Percentiles rank a stretch among this genome's conserved stretches.
Evolutionary conservation across 2,797 vertebrate species (phyloP).

Genomic region (Melanogrammus aeglefinus): DNA sequence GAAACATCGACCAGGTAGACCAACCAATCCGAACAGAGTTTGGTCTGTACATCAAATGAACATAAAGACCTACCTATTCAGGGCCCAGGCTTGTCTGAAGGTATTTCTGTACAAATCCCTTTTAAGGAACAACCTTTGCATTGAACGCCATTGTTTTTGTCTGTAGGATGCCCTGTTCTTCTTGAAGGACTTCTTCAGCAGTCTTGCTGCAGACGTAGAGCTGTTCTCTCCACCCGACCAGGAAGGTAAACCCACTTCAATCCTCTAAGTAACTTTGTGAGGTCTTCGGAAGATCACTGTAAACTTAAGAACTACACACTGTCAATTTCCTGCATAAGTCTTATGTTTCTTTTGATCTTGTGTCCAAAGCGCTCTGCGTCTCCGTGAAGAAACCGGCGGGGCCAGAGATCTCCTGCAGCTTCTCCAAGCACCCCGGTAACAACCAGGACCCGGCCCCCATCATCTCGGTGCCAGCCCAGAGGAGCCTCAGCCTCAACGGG

Average conservation of each 20-base stretch:
- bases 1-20: constrained; percentile 96
- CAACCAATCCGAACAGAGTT: background rate
- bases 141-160: constrained; percentile 27
- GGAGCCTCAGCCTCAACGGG: constrained; percentile 74
- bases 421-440: constrained; percentile 79
- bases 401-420: constrained; percentile 87
- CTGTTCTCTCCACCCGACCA: constrained; percentile 88
- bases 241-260: constrained; percentile 77
- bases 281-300: background rate
- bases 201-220: constrained; percentile 92
- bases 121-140: background rate
- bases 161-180: constrained; percentile 95
- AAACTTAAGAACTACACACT: background rate
- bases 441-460: constrained; percentile 85
- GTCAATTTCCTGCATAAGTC: background rate
- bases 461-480: constrained; percentile 86
- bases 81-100: background rate
- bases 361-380: constrained; percentile 57
- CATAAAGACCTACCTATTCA: background rate
- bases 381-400: constrained; percentile 83
- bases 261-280: background rate
- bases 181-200: constrained; percentile 95
- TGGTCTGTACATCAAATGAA: background rate
- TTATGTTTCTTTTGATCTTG: background rate
- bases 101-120: background rate